These are phyloP conservation scores for Pipistrellus nathusii DNA, from an alignment of 2,797 vertebrate species.

Conservation along the genomic window DNA sequence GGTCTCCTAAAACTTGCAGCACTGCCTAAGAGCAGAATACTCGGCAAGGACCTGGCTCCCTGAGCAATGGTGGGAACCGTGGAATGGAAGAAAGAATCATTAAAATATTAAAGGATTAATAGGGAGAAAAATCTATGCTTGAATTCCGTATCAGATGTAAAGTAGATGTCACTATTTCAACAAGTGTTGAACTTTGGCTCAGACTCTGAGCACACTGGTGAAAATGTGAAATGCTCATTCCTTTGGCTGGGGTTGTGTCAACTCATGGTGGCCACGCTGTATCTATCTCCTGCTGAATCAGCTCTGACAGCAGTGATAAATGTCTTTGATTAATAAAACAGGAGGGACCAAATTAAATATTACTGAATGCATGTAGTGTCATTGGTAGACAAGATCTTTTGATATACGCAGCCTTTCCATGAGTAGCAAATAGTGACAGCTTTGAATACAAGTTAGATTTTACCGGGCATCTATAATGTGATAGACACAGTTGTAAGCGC, in stretches of 20 bases:
- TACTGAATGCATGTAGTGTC: constrained; percentile 65
- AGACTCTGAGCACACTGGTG: not conserved
- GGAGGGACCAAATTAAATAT: constrained; percentile 72
- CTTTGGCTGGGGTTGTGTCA: constrained; percentile 20
- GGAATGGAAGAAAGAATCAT: not conserved
- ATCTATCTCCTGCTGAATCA: constrained; percentile 60
- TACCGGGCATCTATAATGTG: not conserved
- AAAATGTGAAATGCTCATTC: not conserved
- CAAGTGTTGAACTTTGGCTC: not conserved
- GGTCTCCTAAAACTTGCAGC: not conserved
- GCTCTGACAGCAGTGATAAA: constrained; percentile 56
- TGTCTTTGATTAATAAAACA: constrained; percentile 77
- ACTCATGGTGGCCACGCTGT: not conserved
- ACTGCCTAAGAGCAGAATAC: not conserved
- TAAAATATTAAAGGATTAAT: not conserved
- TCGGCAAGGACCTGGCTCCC: not conserved
- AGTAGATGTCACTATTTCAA: not conserved
- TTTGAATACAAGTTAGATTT: constrained; percentile 43
- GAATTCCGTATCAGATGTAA: not conserved
- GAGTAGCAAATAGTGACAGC: not conserved
- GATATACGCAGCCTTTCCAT: not conserved
- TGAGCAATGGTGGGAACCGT: not conserved
- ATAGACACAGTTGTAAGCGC: not conserved
- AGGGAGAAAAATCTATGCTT: not conserved
- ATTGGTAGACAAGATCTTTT: constrained; percentile 63